Percentiles rank a stretch among this genome's conserved stretches.
Evolutionary conservation across 1,140 invertebrate species (phyloP).

Genomic region (Drosophila teissieri): DNA sequence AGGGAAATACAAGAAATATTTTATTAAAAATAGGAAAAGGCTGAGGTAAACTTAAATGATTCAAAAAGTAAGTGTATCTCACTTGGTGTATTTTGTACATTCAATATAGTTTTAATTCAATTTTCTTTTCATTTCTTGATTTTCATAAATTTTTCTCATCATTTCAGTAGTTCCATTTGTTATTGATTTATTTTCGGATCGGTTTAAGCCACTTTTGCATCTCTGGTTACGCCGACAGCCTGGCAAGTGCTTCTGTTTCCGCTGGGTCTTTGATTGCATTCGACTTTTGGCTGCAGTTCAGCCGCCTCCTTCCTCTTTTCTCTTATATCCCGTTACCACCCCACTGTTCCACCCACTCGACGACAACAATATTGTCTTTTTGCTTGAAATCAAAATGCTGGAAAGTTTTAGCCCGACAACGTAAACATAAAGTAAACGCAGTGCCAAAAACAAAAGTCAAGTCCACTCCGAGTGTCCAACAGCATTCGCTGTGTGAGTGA

Average conservation of each 20-base stretch:
- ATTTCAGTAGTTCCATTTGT: neutral
- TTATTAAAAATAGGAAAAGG: neutral
- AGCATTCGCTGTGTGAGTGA: neutral
- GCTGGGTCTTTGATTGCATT: conserved; percentile 44
- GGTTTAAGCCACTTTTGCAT: conserved; percentile 34
- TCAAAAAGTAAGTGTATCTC: too few relatives aligned
- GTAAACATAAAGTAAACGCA: conserved; percentile 42
- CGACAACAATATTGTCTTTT: conserved; percentile 52
- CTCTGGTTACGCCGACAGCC: conserved; percentile 30
- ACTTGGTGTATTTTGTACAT: too few relatives aligned
- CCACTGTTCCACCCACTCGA: neutral
- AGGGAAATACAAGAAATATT: neutral
- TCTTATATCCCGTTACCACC: neutral
- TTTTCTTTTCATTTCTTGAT: neutral
- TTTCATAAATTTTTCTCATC: neutral
- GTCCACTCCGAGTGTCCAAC: conserved; percentile 40
- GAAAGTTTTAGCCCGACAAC: conserved; percentile 5
- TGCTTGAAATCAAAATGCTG: conserved; percentile 9
- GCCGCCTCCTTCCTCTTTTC: neutral
- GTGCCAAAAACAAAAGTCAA: conserved; percentile 65
- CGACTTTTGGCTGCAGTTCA: conserved; percentile 43
- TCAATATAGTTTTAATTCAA: too few relatives aligned
- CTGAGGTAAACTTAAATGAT: neutral
- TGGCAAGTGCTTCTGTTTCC: conserved; percentile 53
- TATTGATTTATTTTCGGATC: neutral